Base-by-base conservation (phyloP, 2,113 vertebrate species). In the Tragelaphus strepsiceros region DNA sequence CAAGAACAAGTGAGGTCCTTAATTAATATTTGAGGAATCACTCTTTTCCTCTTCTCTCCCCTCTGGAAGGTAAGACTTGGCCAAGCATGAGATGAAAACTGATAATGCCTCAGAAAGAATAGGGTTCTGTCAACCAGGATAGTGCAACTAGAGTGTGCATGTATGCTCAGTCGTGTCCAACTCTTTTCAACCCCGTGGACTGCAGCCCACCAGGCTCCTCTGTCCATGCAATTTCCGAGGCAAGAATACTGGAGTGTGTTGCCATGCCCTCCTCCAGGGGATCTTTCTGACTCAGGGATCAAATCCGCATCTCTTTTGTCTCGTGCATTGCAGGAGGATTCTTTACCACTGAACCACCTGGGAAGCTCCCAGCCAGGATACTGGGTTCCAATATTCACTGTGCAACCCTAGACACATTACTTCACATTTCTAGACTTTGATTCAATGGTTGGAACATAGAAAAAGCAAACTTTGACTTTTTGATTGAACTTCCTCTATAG, bases 1-100 rank as follows among this genome's bases (percentile, higher is more conserved):
- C 5, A 1, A 1, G 13, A 51, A 89, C 51, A 91, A 53, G 35
- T 0, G 32, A 84, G 5, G 7, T 9, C 51, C 43, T 96, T 46
- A 88, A 71, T 97, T 43, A 89, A 61, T 92, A 56, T 49, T 24
- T 58, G n/a, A 56, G 32, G 28, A 39, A 49, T 51, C 43, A n/a
- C 30, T 81, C 46, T 86, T 56, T 54, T n/a, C 58, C 21, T 28
- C n/a, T 51, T 53, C 39, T 58, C 30, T 35, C 67, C 32, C 39
- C 32, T 26, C 49, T 82, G 51, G 30, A 90, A 78, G 49, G 35
- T 26, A 58, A n/a, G 43, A 1, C 2, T 49, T 93, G 35, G 22
- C 35, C 54, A 71, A 30, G 4, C 17, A 53, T 56, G 26, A 82
- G 43, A 53, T 35, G 17, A 86, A 32, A 86, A 83, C 22, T 12